These are phyloP conservation scores for Apeira syringaria DNA, from an alignment of 2,888 invertebrate genomes.

Conservation along the genomic window DNA sequence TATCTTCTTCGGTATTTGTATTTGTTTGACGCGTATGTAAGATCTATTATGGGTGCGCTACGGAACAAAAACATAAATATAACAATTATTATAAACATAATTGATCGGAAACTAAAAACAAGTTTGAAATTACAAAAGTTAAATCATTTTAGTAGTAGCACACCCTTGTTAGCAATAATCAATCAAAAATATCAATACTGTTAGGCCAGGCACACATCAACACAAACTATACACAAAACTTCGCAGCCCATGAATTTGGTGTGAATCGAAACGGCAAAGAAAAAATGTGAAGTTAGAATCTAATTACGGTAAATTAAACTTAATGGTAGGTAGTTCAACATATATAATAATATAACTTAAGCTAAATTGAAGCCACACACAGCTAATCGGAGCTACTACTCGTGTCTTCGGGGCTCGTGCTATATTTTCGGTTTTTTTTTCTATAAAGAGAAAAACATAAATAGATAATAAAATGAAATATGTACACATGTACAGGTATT, in stretches of 20 bases:
- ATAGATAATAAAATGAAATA: slow-evolving; percentile 41
- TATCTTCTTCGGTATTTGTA: slow-evolving; percentile 77
- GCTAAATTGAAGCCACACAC: slow-evolving; percentile 40
- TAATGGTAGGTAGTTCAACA: slow-evolving; percentile 16
- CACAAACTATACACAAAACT: slow-evolving; percentile 22
- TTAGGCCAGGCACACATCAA: slow-evolving; percentile 27
- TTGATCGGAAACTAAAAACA: slow-evolving; percentile 10
- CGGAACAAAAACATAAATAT: slow-evolving; percentile 56
- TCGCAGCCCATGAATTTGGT: slow-evolving; percentile 24
- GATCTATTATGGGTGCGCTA: slow-evolving; percentile 79
- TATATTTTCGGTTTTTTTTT: slow-evolving; percentile 78
- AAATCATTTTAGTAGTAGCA: slow-evolving; percentile 46
- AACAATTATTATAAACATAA: slow-evolving; percentile 14
- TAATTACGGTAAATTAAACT: slow-evolving; percentile 15
- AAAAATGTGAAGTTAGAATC: slow-evolving; percentile 15
- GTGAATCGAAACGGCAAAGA: slow-evolving; percentile 12
- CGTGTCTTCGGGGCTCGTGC: slow-evolving; percentile 76
- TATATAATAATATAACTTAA: slow-evolving; percentile 16
- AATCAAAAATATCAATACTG: slow-evolving; percentile 11
- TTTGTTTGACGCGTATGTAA: slow-evolving; percentile 69
- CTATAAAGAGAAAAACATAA: slow-evolving; percentile 77
- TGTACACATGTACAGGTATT: no score
- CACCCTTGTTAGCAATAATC: slow-evolving; percentile 56
- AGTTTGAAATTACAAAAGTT: slow-evolving; percentile 16
- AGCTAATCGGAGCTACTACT: slow-evolving; percentile 75